Conservation (phyloP, 2,888 invertebrate species). For the Coelopa pilipes region DNA sequence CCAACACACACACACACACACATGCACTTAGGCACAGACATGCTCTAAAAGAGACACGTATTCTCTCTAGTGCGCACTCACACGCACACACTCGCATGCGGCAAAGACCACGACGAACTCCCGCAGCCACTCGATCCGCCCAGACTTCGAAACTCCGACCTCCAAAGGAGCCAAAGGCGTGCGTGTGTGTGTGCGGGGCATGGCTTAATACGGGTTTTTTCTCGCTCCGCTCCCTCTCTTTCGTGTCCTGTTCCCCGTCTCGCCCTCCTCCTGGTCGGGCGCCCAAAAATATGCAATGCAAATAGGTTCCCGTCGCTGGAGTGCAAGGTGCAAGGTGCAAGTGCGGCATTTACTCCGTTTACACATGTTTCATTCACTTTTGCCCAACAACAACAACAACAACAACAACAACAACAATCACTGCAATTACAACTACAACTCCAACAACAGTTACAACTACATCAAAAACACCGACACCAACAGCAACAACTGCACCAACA, state of each 20-base stretch:
- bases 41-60: too few relatives aligned
- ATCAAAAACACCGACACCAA: not conserved
- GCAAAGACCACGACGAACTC: not conserved
- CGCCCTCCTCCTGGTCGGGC: not conserved
- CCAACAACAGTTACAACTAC: not conserved
- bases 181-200: not conserved
- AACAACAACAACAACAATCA: not conserved
- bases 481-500: not conserved
- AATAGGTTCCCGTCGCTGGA: conserved; percentile 14
- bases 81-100: not conserved
- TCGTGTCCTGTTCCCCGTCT: too few relatives aligned
- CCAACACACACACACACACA: not conserved
- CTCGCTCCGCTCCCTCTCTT: too few relatives aligned
- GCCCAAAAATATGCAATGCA: conserved; percentile 30
- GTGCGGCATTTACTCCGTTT: conserved; percentile 25
- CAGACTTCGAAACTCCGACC: not conserved
- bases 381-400: not conserved
- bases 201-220: too few relatives aligned
- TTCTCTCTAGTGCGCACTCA: not conserved
- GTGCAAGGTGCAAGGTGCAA: conserved; percentile 27
- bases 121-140: not conserved
- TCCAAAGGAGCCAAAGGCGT: not conserved
- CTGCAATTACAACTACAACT: not conserved
- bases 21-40: not conserved
- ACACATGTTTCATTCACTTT: conserved; percentile 12